Evolutionary conservation across 2,888 invertebrate genomes (phyloP).

Genomic region (Amitus sp.): DNA sequence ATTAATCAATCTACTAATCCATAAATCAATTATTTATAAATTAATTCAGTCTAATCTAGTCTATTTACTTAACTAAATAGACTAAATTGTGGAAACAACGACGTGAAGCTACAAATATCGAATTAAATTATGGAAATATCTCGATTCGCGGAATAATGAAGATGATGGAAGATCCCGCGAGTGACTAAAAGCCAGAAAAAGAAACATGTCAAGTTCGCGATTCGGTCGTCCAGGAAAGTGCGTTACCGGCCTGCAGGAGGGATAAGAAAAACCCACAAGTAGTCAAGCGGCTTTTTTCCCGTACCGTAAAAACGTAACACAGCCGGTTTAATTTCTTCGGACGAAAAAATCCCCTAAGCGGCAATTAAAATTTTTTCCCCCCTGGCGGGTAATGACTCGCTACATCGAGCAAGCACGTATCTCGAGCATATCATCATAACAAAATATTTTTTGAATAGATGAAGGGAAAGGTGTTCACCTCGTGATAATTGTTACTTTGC

Average conservation of each 20-base stretch:
- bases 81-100: too few relatives aligned
- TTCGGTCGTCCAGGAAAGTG: too few relatives aligned
- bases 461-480: conserved; percentile 40
- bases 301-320: too few relatives aligned
- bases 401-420: background rate
- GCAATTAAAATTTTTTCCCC: too few relatives aligned
- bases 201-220: too few relatives aligned
- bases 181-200: conserved; percentile 44
- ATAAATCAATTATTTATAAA: too few relatives aligned
- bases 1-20: too few relatives aligned
- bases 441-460: conserved; percentile 7
- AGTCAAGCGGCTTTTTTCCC: background rate
- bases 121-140: conserved; percentile 61
- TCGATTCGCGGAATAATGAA: conserved; percentile 54
- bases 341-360: too few relatives aligned
- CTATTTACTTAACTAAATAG: too few relatives aligned
- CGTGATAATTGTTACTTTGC: conserved; percentile 37
- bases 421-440: conserved; percentile 1
- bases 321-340: too few relatives aligned
- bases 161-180: conserved; percentile 56
- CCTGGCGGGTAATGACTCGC: too few relatives aligned
- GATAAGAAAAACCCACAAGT: conserved; percentile 3
- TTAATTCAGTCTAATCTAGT: too few relatives aligned
- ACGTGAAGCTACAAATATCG: conserved; percentile 60
- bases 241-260: background rate